Conservation (phyloP, 1,140 invertebrate genomes). For the Dendroctonus ponderosae region DNA sequence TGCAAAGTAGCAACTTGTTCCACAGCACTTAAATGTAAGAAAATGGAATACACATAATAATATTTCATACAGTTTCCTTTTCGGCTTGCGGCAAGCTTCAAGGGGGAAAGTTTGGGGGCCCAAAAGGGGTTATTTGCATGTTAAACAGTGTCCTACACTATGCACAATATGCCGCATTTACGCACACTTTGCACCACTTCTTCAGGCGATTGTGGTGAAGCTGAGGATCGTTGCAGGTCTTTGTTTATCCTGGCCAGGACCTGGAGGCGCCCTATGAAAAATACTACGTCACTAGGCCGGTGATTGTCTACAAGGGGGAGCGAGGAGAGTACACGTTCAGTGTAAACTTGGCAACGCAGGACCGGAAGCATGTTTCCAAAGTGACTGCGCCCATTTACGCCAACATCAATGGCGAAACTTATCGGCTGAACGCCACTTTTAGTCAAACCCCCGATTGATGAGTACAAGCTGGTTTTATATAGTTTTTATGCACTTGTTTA, state of each 20-base stretch:
- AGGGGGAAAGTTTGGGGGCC: no score
- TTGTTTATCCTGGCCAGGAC: conserved; percentile 37
- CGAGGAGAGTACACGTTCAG: conserved; percentile 40
- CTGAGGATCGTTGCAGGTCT: conserved; percentile 29
- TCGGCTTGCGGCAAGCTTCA: no score
- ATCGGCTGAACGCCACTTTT: conserved; percentile 25
- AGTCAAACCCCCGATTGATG: conserved; percentile 26
- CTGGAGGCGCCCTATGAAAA: conserved; percentile 34
- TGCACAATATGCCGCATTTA: no score
- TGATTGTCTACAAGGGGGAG: conserved; percentile 41
- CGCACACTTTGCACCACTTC: no score
- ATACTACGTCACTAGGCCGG: conserved; percentile 38
- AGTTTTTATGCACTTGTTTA: no score
- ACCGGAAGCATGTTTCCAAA: conserved; percentile 31
- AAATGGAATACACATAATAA: no score
- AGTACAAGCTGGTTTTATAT: neutral
- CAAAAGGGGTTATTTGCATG: no score
- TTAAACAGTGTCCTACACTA: no score
- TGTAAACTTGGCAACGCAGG: conserved; percentile 38
- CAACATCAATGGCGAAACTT: conserved; percentile 30
- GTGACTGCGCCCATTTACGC: conserved; percentile 33
- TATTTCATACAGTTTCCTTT: no score
- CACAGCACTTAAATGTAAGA: no score
- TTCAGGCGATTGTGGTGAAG: no score
- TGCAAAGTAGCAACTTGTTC: no score